phyloP scores from a whole-genome alignment of 2,797 vertebrate genomes.

The Heliangelus exortis region DNA sequence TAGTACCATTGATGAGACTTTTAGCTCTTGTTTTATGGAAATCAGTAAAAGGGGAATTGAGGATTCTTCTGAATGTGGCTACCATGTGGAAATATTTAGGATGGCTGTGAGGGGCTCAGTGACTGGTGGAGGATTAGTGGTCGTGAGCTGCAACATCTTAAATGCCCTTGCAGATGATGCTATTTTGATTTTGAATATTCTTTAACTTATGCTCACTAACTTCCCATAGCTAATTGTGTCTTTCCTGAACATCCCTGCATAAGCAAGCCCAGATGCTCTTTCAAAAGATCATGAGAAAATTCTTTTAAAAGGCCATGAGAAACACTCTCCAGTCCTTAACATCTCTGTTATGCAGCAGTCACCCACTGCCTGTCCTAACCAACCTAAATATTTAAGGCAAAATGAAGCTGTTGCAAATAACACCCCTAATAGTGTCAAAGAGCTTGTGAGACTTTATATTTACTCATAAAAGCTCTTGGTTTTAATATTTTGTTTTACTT shows the following conservation, averaged over 20 bases:
- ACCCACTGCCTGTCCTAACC: neutral
- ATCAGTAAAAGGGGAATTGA: neutral
- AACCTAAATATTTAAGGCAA: neutral
- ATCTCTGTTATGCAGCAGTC: neutral
- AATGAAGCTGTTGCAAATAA: neutral
- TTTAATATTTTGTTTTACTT: no score
- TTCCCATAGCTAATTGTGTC: constrained; percentile 20
- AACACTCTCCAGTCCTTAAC: neutral
- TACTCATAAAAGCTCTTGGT: no score
- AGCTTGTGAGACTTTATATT: neutral
- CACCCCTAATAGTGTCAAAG: neutral
- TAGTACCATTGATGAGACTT: neutral
- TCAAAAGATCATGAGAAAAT: constrained; percentile 48
- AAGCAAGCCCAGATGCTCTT: constrained; percentile 51
- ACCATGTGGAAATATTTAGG: constrained; percentile 8
- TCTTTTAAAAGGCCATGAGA: constrained; percentile 6
- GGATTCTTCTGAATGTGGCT: neutral
- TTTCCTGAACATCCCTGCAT: constrained; percentile 20
- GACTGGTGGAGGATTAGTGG: constrained; percentile 9
- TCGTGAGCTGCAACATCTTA: neutral
- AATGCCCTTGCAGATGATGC: neutral
- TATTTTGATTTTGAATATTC: neutral
- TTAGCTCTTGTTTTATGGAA: neutral
- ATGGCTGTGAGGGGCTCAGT: neutral
- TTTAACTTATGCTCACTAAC: constrained; percentile 22